phyloP scores from a whole-genome alignment of 1,140 invertebrate genomes.

The Camponotus pennsylvanicus region DNA sequence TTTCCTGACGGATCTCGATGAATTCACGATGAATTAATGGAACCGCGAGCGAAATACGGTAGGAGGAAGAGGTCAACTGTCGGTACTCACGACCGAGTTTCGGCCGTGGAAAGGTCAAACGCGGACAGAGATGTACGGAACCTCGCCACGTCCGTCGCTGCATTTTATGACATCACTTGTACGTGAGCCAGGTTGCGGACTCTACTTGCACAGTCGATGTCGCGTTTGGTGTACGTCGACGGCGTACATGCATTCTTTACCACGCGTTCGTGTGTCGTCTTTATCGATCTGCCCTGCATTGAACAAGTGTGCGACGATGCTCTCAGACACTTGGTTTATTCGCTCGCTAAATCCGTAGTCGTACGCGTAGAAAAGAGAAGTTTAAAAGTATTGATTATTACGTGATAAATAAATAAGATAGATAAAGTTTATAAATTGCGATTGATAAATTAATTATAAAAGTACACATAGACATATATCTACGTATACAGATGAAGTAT shows the following conservation, averaged over 20 bases:
- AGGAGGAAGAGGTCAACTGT: constrained; percentile 12
- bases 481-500: neutral
- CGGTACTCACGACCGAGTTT: neutral
- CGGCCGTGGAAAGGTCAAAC: constrained; percentile 35
- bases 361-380: no score
- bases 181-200: constrained; percentile 52
- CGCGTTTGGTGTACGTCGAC: neutral
- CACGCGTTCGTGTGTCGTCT: constrained; percentile 34
- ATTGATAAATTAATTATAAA: neutral
- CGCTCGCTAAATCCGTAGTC: neutral
- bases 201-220: constrained; percentile 40
- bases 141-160: constrained; percentile 1
- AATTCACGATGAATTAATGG: constrained; percentile 81
- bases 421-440: neutral
- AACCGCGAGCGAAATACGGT: constrained; percentile 74
- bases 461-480: no score
- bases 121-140: constrained; percentile 1
- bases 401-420: neutral
- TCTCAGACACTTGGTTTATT: neutral
- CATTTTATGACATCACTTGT: constrained; percentile 56
- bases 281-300: constrained; percentile 42
- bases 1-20: constrained; percentile 68
- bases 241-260: constrained; percentile 29
- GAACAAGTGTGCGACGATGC: neutral
- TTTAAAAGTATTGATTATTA: neutral